Evolutionary conservation across 35 echinoderm and acorn worm genomes (phyloP).

Genomic region (Holothuria glaberrima): DNA sequence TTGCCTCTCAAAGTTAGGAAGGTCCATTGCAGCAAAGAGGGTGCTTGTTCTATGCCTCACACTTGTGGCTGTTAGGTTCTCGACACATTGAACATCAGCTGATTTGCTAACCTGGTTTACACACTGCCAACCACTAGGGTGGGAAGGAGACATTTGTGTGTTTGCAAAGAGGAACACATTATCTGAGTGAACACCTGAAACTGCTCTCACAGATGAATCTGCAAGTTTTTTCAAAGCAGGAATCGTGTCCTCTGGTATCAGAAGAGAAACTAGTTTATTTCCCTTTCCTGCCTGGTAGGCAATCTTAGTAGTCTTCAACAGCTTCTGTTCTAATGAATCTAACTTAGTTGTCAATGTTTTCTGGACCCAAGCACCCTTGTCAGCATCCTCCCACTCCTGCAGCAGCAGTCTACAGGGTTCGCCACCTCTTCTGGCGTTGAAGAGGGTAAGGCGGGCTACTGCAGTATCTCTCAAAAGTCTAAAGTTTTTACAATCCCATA

Average conservation of each 20-base stretch:
- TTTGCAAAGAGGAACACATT: conserved; percentile 37
- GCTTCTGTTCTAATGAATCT: conserved; percentile 29
- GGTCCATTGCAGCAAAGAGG: conserved; percentile 34
- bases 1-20: conserved; percentile 5
- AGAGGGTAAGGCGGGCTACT: conserved; percentile 40
- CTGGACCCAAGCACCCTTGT: conserved; percentile 34
- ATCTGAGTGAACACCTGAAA: conserved; percentile 12
- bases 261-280: conserved; percentile 24
- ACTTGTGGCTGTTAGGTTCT: conserved; percentile 57
- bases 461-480: conserved; percentile 19
- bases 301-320: conserved; percentile 4
- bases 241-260: conserved; percentile 38
- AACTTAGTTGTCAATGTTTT: not conserved
- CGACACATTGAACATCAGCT: conserved; percentile 7
- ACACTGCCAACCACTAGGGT: conserved; percentile 34
- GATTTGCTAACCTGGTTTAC: conserved; percentile 6
- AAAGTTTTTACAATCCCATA: not conserved
- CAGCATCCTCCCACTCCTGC: conserved; percentile 49
- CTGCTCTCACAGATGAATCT: not conserved
- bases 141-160: conserved; percentile 18
- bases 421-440: conserved; percentile 50
- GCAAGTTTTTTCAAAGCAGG: conserved; percentile 17
- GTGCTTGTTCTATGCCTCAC: conserved; percentile 27
- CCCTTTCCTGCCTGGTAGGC: conserved; percentile 45
- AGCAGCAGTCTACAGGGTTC: conserved; percentile 31